Base-by-base conservation (phyloP, 2,888 invertebrate species). In the Oligia strigilis region DNA sequence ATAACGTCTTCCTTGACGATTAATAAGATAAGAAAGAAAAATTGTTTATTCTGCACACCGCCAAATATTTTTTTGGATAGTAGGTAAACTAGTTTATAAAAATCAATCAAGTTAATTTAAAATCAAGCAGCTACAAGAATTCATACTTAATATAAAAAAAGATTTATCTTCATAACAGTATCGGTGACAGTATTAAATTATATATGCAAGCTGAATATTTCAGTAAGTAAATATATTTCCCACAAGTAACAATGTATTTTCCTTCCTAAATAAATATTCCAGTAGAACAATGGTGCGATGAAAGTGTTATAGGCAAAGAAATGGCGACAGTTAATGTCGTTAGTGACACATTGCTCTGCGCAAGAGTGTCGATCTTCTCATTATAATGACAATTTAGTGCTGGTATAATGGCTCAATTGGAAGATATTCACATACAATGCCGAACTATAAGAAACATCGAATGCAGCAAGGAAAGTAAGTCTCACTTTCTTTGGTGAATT, bases 301-400 rank as follows among this genome's bases (percentile, higher is more conserved):
- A 88, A 85, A 88, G 87, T 81, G 66, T 77, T 81, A 83, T 29
- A 60, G 78, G 43, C 64, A 82, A 82, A 82, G 76, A 75, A 87
- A 87, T 87, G 75, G 85, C 29, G 80, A 77, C 85, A 77, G 75
- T 60, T 87, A 84, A 87, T 77, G 76, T 85, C 73, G 62, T 75
- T 64, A 75, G 66, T 81, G 66, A 86, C 83, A 80, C 77, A 85
- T 86, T 76, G 75, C 72, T 23, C 40, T 67, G 64, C 82, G 77
- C 81, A 55, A 60, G 62, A 74, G 75, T 74, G 75, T 69, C 78
- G 69, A 70, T 74, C 52, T 80, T 75, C 81, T 77, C 80, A 87
- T 83, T 77, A 83, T 66, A 73, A 29, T 58, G 69, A 77, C 52
- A 75, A 77, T 77, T 72, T 55, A 71, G 49, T 70, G 46, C 62